Percentiles rank a stretch among this genome's conserved stretches.
Evolutionary conservation across 2,113 vertebrate species (phyloP).

Genomic region (Suricata suricatta): DNA sequence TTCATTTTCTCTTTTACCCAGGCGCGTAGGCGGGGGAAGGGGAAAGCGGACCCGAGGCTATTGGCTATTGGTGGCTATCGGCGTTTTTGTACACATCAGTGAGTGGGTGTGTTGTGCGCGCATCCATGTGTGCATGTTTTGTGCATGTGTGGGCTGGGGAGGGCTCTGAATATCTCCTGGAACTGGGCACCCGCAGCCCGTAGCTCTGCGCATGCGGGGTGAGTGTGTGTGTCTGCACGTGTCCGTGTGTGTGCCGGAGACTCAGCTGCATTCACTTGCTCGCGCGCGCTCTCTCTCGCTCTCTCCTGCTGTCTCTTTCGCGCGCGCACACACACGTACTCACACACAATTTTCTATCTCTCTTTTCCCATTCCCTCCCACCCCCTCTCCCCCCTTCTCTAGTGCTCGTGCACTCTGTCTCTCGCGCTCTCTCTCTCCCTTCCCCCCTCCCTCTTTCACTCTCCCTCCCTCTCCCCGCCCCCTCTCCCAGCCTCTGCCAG

Average conservation of each 20-base stretch:
- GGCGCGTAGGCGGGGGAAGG: not conserved
- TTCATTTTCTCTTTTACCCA: slow-evolving; percentile 74
- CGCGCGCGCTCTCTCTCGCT: not conserved
- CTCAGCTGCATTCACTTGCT: slow-evolving; percentile 70
- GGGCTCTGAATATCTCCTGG: slow-evolving; percentile 70
- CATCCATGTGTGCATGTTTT: slow-evolving; percentile 74
- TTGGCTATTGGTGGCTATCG: slow-evolving; percentile 50
- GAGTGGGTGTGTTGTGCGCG: slow-evolving; percentile 75
- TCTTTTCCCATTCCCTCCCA: not conserved
- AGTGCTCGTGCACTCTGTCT: not conserved
- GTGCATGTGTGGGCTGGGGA: slow-evolving; percentile 76
- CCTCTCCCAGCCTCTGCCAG: not conserved
- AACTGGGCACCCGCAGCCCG: slow-evolving; percentile 25
- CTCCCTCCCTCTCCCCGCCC: not conserved
- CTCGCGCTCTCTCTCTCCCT: not conserved
- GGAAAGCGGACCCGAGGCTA: not conserved
- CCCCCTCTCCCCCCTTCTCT: not conserved
- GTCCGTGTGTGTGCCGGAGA: slow-evolving; percentile 74
- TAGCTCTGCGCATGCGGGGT: slow-evolving; percentile 73
- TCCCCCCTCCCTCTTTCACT: not conserved
- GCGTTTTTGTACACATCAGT: slow-evolving; percentile 69
- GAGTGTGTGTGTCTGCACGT: slow-evolving; percentile 70
- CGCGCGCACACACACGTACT: not conserved
- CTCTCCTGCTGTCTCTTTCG: not conserved
- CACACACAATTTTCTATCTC: not conserved